Base-by-base conservation (phyloP, 2,888 invertebrate species). In the Germaria angustata region DNA sequence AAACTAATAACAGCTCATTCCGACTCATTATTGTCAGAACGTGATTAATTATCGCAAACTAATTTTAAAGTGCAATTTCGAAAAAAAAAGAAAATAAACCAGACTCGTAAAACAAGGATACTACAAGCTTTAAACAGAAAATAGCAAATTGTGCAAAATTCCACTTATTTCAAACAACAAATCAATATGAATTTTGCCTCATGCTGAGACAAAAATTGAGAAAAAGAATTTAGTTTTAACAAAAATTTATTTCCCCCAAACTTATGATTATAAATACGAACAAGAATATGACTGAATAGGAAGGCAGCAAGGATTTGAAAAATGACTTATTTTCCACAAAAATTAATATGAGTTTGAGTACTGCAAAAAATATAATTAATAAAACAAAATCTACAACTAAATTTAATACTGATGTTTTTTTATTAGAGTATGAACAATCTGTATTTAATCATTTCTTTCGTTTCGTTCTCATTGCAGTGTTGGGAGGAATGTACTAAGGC, bases 401-500 rank as follows among this genome's bases (percentile, higher is more conserved):
- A 22, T 53, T 59, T 34, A 32, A 55, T 51, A 39, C 53, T 51
- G 59, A 24, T 46, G n/a, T 17, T 41, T 53, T 63, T 75, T 46
- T 39, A 66, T 72, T 6, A 57, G 24, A 66, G 5, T 53, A 17
- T 73, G 34, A 44, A 46, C 24, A 51, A 46, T 39, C n/a, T n/a
- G 8, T 7, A 15, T 28, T 65, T 39, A 20, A 22, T 44, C 22
- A 34, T 68, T 13, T 57, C 0, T 22, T 65, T 57, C 41, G 0
- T 75, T 59, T 49, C 59, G 1, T 36, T 80, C 78, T 78, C 78
- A 34, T 80, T 87, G 9, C 86, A 91, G 91, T 91, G 91, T 82
- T 91, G 90, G 90, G 88, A 90, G 75, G 90, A 88, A 85, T 90
- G 91, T 85, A 89, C 88, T 46, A 85, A 88, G 84, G 87, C 87